Conservation (phyloP, 2,797 vertebrate species). For the Phataginus tricuspis region DNA sequence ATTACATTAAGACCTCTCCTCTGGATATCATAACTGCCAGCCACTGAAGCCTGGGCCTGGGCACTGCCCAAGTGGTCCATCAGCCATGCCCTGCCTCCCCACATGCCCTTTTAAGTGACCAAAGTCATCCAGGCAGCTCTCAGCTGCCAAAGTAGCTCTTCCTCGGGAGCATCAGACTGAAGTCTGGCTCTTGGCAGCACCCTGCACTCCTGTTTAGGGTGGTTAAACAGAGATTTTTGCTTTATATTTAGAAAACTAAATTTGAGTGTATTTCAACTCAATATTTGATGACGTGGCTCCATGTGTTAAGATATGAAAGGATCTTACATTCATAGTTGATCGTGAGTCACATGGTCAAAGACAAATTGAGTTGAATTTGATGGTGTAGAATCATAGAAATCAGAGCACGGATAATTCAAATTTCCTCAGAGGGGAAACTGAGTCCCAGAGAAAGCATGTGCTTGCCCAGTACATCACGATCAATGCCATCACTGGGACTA, state of each 20-base stretch:
- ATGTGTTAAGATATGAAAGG: background rate
- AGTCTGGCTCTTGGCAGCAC: background rate
- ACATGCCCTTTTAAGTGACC: background rate
- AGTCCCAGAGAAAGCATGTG: rapidly evolving
- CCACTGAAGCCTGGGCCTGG: too few relatives aligned
- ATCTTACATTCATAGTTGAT: background rate
- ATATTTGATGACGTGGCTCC: background rate
- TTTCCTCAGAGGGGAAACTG: background rate
- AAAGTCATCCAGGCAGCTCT: background rate
- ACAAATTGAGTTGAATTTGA: background rate
- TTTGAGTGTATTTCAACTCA: background rate
- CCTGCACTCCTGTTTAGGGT: too few relatives aligned
- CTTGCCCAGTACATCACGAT: rapidly evolving
- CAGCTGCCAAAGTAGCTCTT: background rate
- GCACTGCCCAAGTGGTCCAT: rapidly evolving
- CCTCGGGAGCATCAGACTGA: background rate
- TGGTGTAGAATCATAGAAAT: background rate
- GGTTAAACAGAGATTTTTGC: background rate
- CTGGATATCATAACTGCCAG: background rate
- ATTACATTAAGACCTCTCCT: background rate
- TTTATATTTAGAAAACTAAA: background rate
- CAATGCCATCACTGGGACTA: rapidly evolving
- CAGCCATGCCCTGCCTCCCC: too few relatives aligned
- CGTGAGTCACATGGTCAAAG: background rate
- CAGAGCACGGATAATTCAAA: background rate